Evolutionary conservation across 2,797 vertebrate genomes (phyloP).

Genomic region (Spinus olivaceus): DNA sequence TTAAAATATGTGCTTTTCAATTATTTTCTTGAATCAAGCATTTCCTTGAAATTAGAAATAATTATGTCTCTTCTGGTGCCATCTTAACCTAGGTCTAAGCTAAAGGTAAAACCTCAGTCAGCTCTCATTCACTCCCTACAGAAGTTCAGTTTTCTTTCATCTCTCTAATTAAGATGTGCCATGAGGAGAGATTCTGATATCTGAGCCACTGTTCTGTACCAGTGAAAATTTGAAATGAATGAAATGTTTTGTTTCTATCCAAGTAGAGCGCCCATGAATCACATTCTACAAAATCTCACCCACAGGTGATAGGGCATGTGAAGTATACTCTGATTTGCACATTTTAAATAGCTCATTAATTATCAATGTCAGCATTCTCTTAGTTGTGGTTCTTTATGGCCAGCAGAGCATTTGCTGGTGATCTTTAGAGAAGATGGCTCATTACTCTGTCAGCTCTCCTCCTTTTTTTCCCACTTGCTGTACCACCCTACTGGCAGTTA

Average conservation of each 20-base stretch:
- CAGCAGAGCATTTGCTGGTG: background rate
- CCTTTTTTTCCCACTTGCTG: background rate
- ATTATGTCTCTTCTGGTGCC: background rate
- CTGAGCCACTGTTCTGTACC: background rate
- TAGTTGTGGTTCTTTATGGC: background rate
- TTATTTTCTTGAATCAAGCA: background rate
- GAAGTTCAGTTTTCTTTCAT: background rate
- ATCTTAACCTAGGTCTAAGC: background rate
- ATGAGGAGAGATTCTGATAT: background rate
- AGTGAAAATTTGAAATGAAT: background rate
- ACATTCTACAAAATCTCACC: background rate
- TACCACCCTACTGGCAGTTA: background rate
- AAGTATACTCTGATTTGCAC: background rate
- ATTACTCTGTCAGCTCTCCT: background rate
- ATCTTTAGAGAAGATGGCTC: background rate
- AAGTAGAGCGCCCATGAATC: background rate
- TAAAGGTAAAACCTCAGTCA: background rate
- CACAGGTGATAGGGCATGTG: background rate
- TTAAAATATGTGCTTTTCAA: background rate
- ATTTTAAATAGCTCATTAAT: slow-evolving; percentile 8
- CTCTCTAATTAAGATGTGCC: background rate
- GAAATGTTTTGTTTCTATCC: background rate
- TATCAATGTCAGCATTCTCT: background rate
- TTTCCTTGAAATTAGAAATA: background rate
- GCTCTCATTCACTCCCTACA: background rate